Percentiles rank a stretch among this genome's conserved stretches.
phyloP scores from a whole-genome alignment of 1,140 invertebrate species.

The Plodia interpunctella region DNA sequence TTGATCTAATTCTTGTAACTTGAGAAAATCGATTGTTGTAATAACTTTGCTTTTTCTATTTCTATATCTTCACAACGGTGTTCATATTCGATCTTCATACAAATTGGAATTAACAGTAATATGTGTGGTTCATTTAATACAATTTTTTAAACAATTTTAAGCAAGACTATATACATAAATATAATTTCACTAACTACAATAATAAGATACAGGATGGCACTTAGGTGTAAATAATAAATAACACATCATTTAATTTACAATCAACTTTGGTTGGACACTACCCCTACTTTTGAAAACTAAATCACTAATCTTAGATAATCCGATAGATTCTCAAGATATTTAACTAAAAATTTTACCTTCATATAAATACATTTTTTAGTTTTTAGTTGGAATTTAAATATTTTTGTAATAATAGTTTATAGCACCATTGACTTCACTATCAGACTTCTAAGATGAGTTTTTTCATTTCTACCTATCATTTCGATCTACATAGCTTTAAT shows the following conservation, averaged over 20 bases:
- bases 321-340: background rate
- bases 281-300: conserved; percentile 58
- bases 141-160: background rate
- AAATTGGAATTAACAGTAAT: too few species aligned
- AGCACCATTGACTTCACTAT: background rate
- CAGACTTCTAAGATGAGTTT: conserved; percentile 8
- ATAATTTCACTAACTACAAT: conserved; percentile 9
- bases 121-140: too few species aligned
- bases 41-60: too few species aligned
- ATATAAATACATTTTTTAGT: too few species aligned
- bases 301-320: conserved; percentile 13
- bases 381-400: too few species aligned
- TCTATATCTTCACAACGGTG: too few species aligned
- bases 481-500: conserved; percentile 54
- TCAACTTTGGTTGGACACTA: conserved; percentile 70
- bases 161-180: background rate
- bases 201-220: conserved; percentile 45
- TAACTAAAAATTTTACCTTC: too few species aligned
- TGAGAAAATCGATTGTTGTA: too few species aligned
- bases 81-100: too few species aligned
- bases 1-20: too few species aligned
- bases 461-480: conserved; percentile 30
- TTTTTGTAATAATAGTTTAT: background rate
- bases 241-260: conserved; percentile 49
- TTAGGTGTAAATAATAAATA: conserved; percentile 49